Percentiles rank a stretch among this genome's conserved stretches.
phyloP scores from a whole-genome alignment of 2,113 vertebrate species.

The Amia ocellicauda region DNA sequence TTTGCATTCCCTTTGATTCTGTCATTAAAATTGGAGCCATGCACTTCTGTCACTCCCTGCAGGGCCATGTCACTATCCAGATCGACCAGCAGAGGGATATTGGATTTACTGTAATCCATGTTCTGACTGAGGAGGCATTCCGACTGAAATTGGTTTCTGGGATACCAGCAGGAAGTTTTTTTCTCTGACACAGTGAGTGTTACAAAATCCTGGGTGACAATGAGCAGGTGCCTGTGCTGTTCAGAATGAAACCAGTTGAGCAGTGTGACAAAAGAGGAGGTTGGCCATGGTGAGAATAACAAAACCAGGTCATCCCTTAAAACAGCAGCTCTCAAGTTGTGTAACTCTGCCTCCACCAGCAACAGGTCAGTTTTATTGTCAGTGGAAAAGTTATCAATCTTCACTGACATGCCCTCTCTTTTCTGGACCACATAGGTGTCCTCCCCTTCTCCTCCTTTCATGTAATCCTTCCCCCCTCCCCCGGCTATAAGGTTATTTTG shows the following conservation, averaged over 20 bases:
- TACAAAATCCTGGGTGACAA: constrained; percentile 42
- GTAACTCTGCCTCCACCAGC: constrained; percentile 39
- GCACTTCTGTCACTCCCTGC: constrained; percentile 27
- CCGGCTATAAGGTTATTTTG: constrained; percentile 43
- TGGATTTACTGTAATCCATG: constrained; percentile 38
- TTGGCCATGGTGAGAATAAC: too few species aligned
- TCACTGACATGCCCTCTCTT: neutral
- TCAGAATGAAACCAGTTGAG: constrained; percentile 40
- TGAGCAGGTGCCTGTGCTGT: constrained; percentile 35
- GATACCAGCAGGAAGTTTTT: constrained; percentile 5
- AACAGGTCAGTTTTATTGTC: constrained; percentile 37
- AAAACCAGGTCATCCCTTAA: neutral
- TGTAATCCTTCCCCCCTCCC: constrained; percentile 33
- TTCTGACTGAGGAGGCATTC: constrained; percentile 34
- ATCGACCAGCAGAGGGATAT: constrained; percentile 9
- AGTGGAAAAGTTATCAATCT: constrained; percentile 35
- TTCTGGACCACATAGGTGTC: constrained; percentile 40
- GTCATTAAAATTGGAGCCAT: constrained; percentile 31
- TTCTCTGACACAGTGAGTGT: constrained; percentile 32
- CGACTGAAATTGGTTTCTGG: constrained; percentile 6
- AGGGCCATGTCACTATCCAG: constrained; percentile 28
- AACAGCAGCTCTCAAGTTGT: constrained; percentile 18
- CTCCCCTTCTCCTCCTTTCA: constrained; percentile 37
- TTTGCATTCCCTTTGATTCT: constrained; percentile 35
- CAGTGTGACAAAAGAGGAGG: constrained; percentile 25